Evolutionary conservation across 2,888 invertebrate species (phyloP), one percentile per base, ranked within the genome.

Genomic region (Nebria salina): DNA sequence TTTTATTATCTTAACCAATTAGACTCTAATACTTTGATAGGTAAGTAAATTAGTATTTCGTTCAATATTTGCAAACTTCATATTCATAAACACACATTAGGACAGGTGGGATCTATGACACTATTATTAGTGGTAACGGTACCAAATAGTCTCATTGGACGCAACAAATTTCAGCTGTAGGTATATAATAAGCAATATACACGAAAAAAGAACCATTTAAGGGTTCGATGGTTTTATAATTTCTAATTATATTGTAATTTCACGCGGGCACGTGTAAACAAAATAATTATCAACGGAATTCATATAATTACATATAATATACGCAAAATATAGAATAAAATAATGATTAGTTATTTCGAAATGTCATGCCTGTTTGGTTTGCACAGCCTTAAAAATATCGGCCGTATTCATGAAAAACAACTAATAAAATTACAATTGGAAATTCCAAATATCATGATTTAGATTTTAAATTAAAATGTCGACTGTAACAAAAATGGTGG

Each of bases 221-320:
- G 76, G 76, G 65, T 76, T 66, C 68, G 15, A 13, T 64, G 76
- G 66, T 76, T 76, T 76, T 41, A 76, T 76, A 76, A 76, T 76
- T 66, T 42, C 68, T 42, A 76, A 76, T 76, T 76, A 68, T 66
- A 43, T 42, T 66, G 13, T 73, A 65, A 72, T 8, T 73, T 72
- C 78, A 70, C 78, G 65, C 78, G 73, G 65, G 72, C 78, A 78
- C 72, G 73, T 73, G 73, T 65, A 72, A 78, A 78, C 65, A 72
- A 73, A 78, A 78, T 65, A 72, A 73, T 78, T 64, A 78, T 73
- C 15, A 76, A 66, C 70, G 68, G 68, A 68, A 68, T 68, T 20
- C 25, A 20, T 70, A 2, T 70, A 70, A 70, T 70, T 70, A 70
- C 54, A 54, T 54, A 54, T 54, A 54, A 34, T 34, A 34, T 34